Base-by-base conservation (phyloP, 1,140 invertebrate genomes). In the Ceratina australensis region DNA sequence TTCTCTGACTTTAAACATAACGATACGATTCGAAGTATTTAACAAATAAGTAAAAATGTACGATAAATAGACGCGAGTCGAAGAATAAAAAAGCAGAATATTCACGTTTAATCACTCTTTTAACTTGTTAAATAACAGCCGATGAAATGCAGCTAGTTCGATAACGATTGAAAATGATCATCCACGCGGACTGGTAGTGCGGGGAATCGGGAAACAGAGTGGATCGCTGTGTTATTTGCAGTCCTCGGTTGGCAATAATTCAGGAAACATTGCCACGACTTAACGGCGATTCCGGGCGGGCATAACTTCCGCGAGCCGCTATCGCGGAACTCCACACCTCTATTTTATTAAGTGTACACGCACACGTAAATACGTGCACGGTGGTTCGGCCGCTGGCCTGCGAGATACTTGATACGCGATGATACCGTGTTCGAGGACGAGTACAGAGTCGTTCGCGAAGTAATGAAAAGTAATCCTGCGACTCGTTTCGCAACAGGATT, bases 291-390 rank as follows among this genome's bases (percentile, higher is more conserved):
- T 77, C 74, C 74, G 74, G 74, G 61, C 74, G 74, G 57, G 24
- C 74, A 77, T 77, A 77, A 77, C 74, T 77, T 77, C 74, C 74
- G 74, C 74, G 67, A 69, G 65, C 59, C 76, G 87, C 84, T 89
- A 89, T 90, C 88, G 86, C 82, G 69, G 74, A 79, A 84, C 82
- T 87, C 84, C 77, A 86, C 88, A 86, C 88, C 87, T 86, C 84
- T 87, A 80, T 81, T 90, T 89, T 89, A 89, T 88, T 85, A 72
- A 82, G 75, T 77, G 66, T 78, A 80, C 66, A 85, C 77, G 79
- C 72, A 80, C 64, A 64, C 33, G 33, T 42, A 42, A 42, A 80
- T 60, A 85, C 77, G 79, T 72, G 79, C 64, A 61, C 33, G 63
- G 77, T 65, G 66, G 24, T 24, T 33, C 60, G 33, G 5, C 33